These are phyloP conservation scores for Caenorhabditis sp. DNA, from an alignment of 2,888 invertebrate genomes.

Conservation along the genomic window DNA sequence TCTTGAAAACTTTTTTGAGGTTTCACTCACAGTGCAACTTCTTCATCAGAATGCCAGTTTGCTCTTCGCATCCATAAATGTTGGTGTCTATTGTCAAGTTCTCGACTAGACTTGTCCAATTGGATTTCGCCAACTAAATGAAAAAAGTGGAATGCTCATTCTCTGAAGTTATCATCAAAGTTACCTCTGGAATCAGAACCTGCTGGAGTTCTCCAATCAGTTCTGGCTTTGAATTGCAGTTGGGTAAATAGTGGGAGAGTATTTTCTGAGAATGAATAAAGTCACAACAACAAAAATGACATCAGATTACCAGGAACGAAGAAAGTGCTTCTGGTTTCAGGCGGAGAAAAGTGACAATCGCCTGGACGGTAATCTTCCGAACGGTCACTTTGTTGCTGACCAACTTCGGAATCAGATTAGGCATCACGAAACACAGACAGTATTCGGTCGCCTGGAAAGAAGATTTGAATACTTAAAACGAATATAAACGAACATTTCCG, in stretches of 20 bases:
- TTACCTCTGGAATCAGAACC: slow-evolving; percentile 80
- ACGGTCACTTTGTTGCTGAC: slow-evolving; percentile 75
- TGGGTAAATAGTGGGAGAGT: slow-evolving; percentile 41
- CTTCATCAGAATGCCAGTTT: slow-evolving; percentile 28
- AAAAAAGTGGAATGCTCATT: no score
- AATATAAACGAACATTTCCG: slow-evolving; percentile 76
- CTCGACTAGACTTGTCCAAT: slow-evolving; percentile 46
- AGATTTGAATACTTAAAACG: not conserved
- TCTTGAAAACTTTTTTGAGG: no score
- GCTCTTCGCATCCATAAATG: slow-evolving; percentile 15
- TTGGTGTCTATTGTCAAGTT: slow-evolving; percentile 15
- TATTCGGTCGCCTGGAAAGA: slow-evolving; percentile 80
- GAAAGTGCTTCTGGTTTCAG: slow-evolving; percentile 79
- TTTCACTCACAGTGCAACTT: slow-evolving; percentile 19
- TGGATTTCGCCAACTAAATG: slow-evolving; percentile 34
- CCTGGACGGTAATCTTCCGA: slow-evolving; percentile 80
- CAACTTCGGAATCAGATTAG: slow-evolving; percentile 79
- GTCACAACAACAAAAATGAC: no score
- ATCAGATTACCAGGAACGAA: slow-evolving; percentile 79
- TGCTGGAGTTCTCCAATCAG: slow-evolving; percentile 80
- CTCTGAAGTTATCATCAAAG: no score
- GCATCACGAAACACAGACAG: slow-evolving; percentile 79
- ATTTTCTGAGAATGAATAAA: slow-evolving; percentile 80
- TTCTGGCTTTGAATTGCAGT: slow-evolving; percentile 58
- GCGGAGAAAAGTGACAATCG: slow-evolving; percentile 79